Evolutionary conservation across 1,140 invertebrate genomes (phyloP).

Genomic region (Polyergus mexicanus): DNA sequence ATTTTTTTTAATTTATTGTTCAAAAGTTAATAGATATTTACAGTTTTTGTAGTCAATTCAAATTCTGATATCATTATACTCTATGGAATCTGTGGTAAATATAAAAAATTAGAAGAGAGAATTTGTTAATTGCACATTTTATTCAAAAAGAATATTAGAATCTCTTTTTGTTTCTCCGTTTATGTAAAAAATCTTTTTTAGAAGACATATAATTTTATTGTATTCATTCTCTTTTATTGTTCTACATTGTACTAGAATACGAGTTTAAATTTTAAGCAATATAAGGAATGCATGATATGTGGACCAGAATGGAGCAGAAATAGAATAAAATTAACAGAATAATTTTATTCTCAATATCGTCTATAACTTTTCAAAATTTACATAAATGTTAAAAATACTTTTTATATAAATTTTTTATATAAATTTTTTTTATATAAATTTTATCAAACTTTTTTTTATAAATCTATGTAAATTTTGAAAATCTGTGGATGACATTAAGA

Average conservation of each 20-base stretch:
- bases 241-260: neutral
- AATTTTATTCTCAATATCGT: constrained; percentile 7
- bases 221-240: constrained; percentile 6
- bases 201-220: constrained; percentile 1
- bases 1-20: neutral
- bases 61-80: neutral
- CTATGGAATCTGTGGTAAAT: neutral
- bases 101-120: neutral
- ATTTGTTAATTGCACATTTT: constrained; percentile 49
- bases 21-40: neutral
- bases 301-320: neutral
- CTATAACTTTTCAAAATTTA: neutral
- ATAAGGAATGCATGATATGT: neutral
- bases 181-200: constrained; percentile 5
- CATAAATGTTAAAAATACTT: neutral
- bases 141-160: constrained; percentile 63
- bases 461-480: constrained; percentile 7
- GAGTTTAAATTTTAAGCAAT: neutral
- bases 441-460: neutral
- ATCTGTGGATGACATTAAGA: constrained; percentile 3
- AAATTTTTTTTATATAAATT: neutral
- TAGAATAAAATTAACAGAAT: constrained; percentile 4
- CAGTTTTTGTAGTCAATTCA: neutral
- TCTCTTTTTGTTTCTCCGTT: neutral
- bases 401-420: neutral